Evolutionary conservation across 2,888 invertebrate species (phyloP).

Genomic region (Geophilus truncorum): DNA sequence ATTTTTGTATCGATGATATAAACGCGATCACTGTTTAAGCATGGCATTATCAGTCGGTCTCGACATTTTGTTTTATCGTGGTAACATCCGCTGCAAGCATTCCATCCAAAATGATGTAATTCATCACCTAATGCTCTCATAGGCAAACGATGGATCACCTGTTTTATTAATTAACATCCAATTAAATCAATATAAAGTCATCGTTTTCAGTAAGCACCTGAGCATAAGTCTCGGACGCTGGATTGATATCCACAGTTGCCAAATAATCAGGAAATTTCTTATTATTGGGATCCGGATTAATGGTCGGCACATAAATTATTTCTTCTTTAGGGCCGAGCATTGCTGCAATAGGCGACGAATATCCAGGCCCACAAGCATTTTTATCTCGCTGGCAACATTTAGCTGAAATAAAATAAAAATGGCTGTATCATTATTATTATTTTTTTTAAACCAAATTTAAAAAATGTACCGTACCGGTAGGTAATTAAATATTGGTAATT

Average conservation of each 20-base stretch:
- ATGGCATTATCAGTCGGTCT: slow-evolving; percentile 75
- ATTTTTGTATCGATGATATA: slow-evolving; percentile 76
- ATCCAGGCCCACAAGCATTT: slow-evolving; percentile 52
- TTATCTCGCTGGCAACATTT: background rate
- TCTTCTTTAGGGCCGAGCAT: slow-evolving; percentile 79
- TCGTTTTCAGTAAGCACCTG: no score
- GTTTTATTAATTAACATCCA: background rate
- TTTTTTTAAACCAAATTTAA: background rate
- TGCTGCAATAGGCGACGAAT: slow-evolving; percentile 61
- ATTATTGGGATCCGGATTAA: slow-evolving; percentile 54
- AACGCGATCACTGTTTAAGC: slow-evolving; percentile 72
- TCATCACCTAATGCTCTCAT: slow-evolving; percentile 77
- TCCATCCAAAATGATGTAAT: slow-evolving; percentile 95
- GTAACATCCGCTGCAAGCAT: slow-evolving; percentile 90
- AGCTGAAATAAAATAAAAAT: background rate
- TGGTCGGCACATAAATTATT: slow-evolving; percentile 82
- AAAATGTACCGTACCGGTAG: background rate
- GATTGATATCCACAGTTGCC: slow-evolving; percentile 87
- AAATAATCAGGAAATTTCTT: slow-evolving; percentile 74
- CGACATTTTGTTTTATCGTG: slow-evolving; percentile 56
- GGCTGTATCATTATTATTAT: no score
- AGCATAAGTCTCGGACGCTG: slow-evolving; percentile 72
- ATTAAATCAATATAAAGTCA: no score
- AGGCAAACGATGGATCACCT: slow-evolving; percentile 82
- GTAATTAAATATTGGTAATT: no score